These are phyloP conservation scores for Lomographa bimaculata DNA, from an alignment of 2,888 invertebrate species.

Conservation along the genomic window DNA sequence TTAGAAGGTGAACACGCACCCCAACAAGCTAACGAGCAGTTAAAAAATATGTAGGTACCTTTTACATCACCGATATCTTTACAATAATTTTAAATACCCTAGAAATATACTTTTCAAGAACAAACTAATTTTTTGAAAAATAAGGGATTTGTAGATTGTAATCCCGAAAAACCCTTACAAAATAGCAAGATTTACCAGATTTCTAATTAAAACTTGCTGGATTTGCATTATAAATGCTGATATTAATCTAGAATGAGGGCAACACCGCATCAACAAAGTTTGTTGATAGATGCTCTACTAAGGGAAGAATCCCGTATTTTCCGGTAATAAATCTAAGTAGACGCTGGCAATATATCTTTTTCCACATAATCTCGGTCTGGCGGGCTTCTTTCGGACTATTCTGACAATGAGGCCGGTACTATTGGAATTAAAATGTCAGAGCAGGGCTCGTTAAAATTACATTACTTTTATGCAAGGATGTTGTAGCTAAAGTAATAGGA, in stretches of 20 bases:
- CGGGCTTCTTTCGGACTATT: slow-evolving; percentile 22
- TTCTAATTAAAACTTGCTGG: slow-evolving; percentile 13
- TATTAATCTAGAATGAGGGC: slow-evolving; percentile 21
- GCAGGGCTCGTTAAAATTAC: slow-evolving; percentile 28
- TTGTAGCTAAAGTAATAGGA: no score
- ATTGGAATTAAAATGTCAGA: slow-evolving; percentile 23
- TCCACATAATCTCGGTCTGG: slow-evolving; percentile 27
- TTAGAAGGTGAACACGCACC: no score
- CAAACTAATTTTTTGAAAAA: no score
- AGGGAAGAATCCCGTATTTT: slow-evolving; percentile 24
- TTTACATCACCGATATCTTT: no score
- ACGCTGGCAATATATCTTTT: slow-evolving; percentile 29
- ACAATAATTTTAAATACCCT: no score
- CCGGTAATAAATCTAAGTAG: slow-evolving; percentile 29
- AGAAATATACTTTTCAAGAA: no score
- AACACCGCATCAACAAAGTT: slow-evolving; percentile 24
- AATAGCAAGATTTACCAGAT: not conserved
- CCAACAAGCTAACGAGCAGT: no score
- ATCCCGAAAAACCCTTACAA: no score
- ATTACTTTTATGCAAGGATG: slow-evolving; percentile 22
- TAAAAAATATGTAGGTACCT: no score
- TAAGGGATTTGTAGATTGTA: no score
- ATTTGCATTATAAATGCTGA: slow-evolving; percentile 23
- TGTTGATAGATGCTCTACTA: slow-evolving; percentile 26
- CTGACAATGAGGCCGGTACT: slow-evolving; percentile 26